Percentiles rank a stretch among this genome's conserved stretches.
Conservation (phyloP, 2,888 invertebrate species). For the Chouioia cunea region DNA sequence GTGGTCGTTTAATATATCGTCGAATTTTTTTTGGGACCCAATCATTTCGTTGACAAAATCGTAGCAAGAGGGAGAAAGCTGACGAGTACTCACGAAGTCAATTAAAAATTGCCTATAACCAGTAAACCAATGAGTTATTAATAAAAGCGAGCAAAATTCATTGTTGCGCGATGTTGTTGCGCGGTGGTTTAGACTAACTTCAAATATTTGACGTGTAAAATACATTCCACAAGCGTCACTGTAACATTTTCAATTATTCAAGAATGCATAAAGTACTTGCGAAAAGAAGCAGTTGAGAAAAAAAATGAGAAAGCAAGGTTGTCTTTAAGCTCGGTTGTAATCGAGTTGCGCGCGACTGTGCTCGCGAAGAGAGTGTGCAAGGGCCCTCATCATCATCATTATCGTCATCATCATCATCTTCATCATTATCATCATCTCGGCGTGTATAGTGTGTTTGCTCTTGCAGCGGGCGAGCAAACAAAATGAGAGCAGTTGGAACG, state of each 20-base stretch:
- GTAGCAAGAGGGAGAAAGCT: too few species aligned
- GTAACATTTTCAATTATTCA: neutral
- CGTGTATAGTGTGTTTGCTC: conserved; percentile 60
- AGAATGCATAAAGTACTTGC: conserved; percentile 26
- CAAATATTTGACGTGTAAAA: too few species aligned
- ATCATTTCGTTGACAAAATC: too few species aligned
- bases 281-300: conserved; percentile 19
- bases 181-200: too few species aligned
- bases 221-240: too few species aligned
- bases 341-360: conserved; percentile 29
- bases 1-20: too few species aligned
- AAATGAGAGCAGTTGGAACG: conserved; percentile 41
- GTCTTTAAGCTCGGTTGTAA: conserved; percentile 32
- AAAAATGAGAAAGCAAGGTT: conserved; percentile 7
- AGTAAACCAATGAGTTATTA: too few species aligned
- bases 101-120: too few species aligned
- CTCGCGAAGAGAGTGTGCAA: neutral
- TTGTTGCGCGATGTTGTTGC: too few species aligned
- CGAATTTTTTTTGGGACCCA: too few species aligned
- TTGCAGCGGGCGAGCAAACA: conserved; percentile 46
- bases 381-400: conserved; percentile 55
- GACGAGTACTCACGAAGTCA: too few species aligned
- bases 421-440: conserved; percentile 53
- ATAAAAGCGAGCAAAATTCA: too few species aligned
- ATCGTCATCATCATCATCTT: conserved; percentile 55